phyloP scores from a whole-genome alignment of 1,140 invertebrate species.

The Acromyrmex charruanus region DNA sequence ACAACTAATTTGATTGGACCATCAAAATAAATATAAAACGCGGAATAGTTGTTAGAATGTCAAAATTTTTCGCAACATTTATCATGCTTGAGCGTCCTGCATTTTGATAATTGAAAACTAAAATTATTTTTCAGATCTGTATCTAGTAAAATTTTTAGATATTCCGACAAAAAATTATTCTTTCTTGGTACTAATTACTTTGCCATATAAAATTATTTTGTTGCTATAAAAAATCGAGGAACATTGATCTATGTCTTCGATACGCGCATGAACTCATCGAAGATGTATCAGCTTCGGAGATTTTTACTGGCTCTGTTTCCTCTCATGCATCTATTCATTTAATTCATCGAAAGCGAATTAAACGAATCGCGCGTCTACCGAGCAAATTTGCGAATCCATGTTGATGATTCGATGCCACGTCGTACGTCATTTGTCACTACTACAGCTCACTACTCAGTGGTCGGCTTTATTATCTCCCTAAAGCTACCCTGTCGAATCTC shows the following conservation, averaged over 20 bases:
- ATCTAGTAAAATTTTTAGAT: neutral
- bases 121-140: too few relatives aligned
- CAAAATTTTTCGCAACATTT: too few relatives aligned
- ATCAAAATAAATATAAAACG: too few relatives aligned
- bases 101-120: too few relatives aligned
- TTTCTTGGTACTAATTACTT: neutral
- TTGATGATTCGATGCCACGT: conserved; percentile 3
- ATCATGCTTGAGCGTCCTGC: too few relatives aligned
- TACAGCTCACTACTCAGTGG: neutral
- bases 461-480: conserved; percentile 40
- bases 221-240: neutral
- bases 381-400: conserved; percentile 49
- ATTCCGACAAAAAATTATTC: neutral
- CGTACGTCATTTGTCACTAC: conserved; percentile 11
- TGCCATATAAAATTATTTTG: neutral
- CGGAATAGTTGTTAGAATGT: too few relatives aligned
- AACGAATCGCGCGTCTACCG: neutral
- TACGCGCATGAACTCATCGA: neutral
- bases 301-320: neutral
- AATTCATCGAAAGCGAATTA: conserved; percentile 50
- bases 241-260: neutral
- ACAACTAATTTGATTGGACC: too few relatives aligned
- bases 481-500: conserved; percentile 42
- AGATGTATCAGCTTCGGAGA: neutral
- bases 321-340: conserved; percentile 59